phyloP scores from a whole-genome alignment of 1,140 invertebrate genomes.

The Zophobas morio region DNA sequence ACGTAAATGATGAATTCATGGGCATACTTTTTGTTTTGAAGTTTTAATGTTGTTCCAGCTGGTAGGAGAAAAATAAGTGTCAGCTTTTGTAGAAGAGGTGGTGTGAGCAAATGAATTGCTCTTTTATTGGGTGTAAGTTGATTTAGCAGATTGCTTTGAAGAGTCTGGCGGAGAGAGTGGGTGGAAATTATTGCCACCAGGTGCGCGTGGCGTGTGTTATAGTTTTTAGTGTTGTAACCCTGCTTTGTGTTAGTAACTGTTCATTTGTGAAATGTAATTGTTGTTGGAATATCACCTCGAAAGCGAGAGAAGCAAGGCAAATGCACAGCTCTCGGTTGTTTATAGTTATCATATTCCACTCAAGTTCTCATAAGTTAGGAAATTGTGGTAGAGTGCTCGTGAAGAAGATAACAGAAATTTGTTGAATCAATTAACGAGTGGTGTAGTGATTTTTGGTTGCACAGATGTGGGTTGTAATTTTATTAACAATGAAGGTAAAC shows the following conservation, averaged over 20 bases:
- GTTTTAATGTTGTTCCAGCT: too few relatives aligned
- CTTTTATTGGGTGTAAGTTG: constrained; percentile 1
- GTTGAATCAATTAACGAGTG: not conserved
- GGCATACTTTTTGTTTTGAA: too few relatives aligned
- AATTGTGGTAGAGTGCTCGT: constrained; percentile 2
- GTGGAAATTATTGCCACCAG: not conserved
- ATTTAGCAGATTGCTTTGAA: not conserved
- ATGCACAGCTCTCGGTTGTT: constrained; percentile 33
- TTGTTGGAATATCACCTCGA: constrained; percentile 30
- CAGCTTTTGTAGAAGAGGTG: too few relatives aligned
- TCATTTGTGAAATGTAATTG: constrained; percentile 39
- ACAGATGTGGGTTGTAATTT: constrained; percentile 2
- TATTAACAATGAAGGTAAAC: constrained; percentile 21
- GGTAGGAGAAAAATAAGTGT: too few relatives aligned
- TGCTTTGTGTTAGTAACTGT: constrained; percentile 30
- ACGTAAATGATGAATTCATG: too few relatives aligned
- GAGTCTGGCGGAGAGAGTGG: not conserved
- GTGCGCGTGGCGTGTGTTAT: constrained; percentile 29
- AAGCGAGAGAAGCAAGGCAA: constrained; percentile 18
- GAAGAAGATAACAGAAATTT: constrained; percentile 25
- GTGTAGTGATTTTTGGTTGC: not conserved
- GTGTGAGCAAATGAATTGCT: not conserved
- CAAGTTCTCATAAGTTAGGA: constrained; percentile 28
- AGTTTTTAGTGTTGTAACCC: constrained; percentile 16
- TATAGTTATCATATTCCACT: constrained; percentile 38